Evolutionary conservation across 2,113 vertebrate species (phyloP).

Genomic region (Cyprichromis sp.): DNA sequence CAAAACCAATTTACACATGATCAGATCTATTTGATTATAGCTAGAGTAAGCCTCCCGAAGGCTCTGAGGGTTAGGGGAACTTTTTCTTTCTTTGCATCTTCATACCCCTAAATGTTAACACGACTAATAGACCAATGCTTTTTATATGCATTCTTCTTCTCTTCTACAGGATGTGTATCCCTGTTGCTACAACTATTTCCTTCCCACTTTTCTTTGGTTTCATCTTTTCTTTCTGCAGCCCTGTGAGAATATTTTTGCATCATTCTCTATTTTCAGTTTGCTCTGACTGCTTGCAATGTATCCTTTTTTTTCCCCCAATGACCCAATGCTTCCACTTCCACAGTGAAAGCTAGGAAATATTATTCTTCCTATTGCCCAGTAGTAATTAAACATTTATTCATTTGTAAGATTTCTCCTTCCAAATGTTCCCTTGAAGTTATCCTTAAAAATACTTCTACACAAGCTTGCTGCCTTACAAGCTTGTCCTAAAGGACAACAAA

Average conservation of each 20-base stretch:
- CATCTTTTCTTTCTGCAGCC: not conserved
- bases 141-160: not conserved
- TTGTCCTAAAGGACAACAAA: not conserved
- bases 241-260: not conserved
- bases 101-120: not conserved
- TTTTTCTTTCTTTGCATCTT: not conserved
- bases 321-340: not conserved
- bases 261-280: not conserved
- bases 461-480: not conserved
- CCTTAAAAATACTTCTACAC: conserved; percentile 8
- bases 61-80: not conserved
- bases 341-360: conserved; percentile 7
- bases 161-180: not conserved
- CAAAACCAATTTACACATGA: not conserved
- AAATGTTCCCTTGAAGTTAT: conserved; percentile 10
- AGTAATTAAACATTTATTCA: conserved; percentile 23
- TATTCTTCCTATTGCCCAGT: not conserved
- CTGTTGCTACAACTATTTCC: not conserved
- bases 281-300: not conserved
- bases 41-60: not conserved
- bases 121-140: conserved; percentile 18
- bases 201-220: not conserved
- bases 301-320: not conserved
- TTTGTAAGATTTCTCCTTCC: not conserved
- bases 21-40: not conserved